These are phyloP conservation scores for Horisme vitalbata DNA, from an alignment of 2,888 invertebrate genomes.

Conservation along the genomic window DNA sequence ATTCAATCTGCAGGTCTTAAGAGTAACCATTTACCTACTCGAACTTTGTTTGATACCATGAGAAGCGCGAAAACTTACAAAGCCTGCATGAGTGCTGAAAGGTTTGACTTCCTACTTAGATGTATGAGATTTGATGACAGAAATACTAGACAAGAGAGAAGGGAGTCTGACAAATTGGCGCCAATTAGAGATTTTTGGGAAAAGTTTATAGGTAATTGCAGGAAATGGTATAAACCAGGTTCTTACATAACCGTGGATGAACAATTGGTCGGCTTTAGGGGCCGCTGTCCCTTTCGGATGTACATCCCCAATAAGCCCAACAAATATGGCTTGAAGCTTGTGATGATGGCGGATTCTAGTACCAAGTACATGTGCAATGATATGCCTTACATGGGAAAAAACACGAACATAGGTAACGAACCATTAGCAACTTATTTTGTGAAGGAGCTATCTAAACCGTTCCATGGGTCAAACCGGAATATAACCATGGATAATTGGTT, in stretches of 20 bases:
- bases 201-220: constrained; percentile 5
- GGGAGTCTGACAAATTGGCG: background rate
- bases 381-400: too few relatives aligned
- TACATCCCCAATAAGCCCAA: constrained; percentile 30
- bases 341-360: constrained; percentile 7
- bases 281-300: constrained; percentile 26
- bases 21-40: too few relatives aligned
- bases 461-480: constrained; percentile 12
- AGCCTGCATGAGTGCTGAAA: too few relatives aligned
- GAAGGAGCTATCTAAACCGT: too few relatives aligned
- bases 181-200: background rate
- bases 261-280: constrained; percentile 27
- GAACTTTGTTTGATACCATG: too few relatives aligned
- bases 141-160: background rate
- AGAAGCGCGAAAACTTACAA: too few relatives aligned
- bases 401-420: too few relatives aligned
- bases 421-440: too few relatives aligned
- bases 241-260: constrained; percentile 25
- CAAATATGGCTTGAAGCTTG: constrained; percentile 28
- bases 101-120: background rate
- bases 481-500: constrained; percentile 47
- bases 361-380: too few relatives aligned
- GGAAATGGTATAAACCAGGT: constrained; percentile 23
- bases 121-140: background rate
- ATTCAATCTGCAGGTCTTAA: too few relatives aligned